These are phyloP conservation scores for Arremon aurantiirostris DNA, from an alignment of 2,797 vertebrate genomes.

Conservation along the genomic window DNA sequence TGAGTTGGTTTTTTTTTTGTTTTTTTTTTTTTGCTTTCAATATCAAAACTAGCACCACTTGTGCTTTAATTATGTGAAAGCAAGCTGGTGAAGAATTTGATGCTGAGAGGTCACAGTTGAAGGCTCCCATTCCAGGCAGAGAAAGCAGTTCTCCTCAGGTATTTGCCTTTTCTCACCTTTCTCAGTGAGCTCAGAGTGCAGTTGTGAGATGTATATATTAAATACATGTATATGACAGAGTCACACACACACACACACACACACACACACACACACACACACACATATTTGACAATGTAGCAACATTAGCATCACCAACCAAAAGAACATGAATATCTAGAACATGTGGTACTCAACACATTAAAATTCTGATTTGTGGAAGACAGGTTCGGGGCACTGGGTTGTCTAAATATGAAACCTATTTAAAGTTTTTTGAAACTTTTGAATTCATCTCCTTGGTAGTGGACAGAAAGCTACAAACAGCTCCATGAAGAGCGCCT, in stretches of 20 bases:
- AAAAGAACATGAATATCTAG: background rate
- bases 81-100: background rate
- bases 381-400: background rate
- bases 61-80: background rate
- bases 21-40: background rate
- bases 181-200: background rate
- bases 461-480: background rate
- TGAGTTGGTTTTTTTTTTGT: background rate
- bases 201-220: background rate
- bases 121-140: background rate
- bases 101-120: background rate
- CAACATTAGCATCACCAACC: background rate
- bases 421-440: background rate
- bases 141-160: background rate
- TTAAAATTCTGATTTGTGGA: background rate
- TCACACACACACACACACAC: background rate
- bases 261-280: background rate
- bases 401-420: background rate
- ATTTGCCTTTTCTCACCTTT: background rate
- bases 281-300: background rate
- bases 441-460: background rate
- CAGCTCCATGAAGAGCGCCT: background rate
- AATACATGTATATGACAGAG: background rate
- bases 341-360: background rate
- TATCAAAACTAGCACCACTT: background rate